Evolutionary conservation across 2,113 vertebrate genomes (phyloP).

Genomic region (Tragelaphus imberbis): DNA sequence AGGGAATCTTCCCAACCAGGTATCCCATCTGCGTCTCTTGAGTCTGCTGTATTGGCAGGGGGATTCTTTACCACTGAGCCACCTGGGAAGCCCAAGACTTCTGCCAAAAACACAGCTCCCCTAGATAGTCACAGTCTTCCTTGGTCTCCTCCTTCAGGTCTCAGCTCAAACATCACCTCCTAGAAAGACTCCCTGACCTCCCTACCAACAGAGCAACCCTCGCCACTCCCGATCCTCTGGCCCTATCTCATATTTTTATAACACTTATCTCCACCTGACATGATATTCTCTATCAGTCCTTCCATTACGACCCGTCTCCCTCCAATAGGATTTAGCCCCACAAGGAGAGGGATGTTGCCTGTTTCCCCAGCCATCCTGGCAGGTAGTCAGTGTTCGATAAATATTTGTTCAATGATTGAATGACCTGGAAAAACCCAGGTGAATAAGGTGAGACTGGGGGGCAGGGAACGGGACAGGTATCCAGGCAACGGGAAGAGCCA

Average conservation of each 20-base stretch:
- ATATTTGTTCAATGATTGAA: constrained; percentile 28
- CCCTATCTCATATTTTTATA: neutral
- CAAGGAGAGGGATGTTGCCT: neutral
- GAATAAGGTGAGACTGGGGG: neutral
- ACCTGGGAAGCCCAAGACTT: neutral
- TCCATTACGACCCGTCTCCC: neutral
- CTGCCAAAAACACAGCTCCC: neutral
- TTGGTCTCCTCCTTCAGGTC: neutral
- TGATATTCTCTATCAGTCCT: neutral
- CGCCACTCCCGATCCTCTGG: rapidly evolving
- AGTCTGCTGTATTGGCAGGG: neutral
- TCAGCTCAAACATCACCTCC: neutral
- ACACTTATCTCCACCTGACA: neutral
- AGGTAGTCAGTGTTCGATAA: neutral
- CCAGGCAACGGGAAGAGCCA: neutral
- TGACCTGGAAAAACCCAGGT: constrained; percentile 42
- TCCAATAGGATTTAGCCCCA: neutral
- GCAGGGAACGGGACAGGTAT: rapidly evolving
- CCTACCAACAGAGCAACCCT: neutral
- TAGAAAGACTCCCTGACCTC: neutral
- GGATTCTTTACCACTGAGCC: neutral
- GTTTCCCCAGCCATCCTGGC: neutral
- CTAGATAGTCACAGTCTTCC: no score
- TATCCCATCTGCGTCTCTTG: neutral
- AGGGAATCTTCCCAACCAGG: neutral